Evolutionary conservation across 1,140 invertebrate genomes (phyloP), one percentile per base, ranked within the genome.

Genomic region (Drosophila busckii): DNA sequence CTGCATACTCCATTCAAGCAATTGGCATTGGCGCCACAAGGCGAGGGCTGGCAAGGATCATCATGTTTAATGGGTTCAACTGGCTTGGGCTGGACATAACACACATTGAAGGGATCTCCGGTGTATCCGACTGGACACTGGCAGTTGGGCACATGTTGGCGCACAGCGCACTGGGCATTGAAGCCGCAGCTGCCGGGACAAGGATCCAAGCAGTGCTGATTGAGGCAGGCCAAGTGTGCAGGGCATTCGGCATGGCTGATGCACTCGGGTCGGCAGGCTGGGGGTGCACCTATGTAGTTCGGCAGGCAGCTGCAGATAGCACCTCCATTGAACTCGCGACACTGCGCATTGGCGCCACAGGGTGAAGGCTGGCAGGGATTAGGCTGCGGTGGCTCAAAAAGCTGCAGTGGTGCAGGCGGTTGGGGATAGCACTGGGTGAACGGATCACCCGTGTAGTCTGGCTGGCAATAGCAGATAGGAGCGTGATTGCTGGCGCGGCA

Each of bases 11-110:
- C 89, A 82, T 90, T 91, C 0, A 89, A 87, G 65, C 92, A 93
- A 55, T 92, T 90, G 7, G 92, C 91, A 59, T 92, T 88, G 54
- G 92, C 90, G 40, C 90, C 90, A 35, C 93, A 93, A 19, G 94
- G 93, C 2, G 92, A 93, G 28, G 93, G 93, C 67, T 90, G 88
- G 71, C 93, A 94, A 28, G 84, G 84, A 50, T 86, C 84, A 6
- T 86, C 84, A n/a, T 62, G 22, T 4, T 58, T 61, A 22, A 70
- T 41, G 7, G 60, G 71, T n/a, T 49, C 34, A 88, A 89, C 88
- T 60, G 87, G 69, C 63, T 86, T 23, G 1, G 42, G 66, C 1
- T 65, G 64, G 29, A n/a, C n/a, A n/a, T n/a, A n/a, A n/a, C 76
- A 84, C 16, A 6, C 52, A 31, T 60, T 64, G 42, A 82, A 93